Percentiles rank a stretch among this genome's conserved stretches.
Conservation (phyloP, 2,797 vertebrate species). For the Orestias chungarensis region DNA sequence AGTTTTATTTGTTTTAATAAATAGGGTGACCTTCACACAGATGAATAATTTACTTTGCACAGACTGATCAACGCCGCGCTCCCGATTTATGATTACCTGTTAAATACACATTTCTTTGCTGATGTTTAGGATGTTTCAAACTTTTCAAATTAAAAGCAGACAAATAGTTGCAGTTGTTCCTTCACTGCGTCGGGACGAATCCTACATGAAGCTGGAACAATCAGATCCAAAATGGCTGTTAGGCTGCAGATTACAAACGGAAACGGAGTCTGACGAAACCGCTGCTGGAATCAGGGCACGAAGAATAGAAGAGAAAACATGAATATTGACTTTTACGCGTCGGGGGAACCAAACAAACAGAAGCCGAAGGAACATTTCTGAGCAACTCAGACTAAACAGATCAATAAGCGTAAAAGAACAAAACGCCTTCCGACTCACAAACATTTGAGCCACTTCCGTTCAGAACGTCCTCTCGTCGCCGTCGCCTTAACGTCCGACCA, state of each 20-base stretch:
- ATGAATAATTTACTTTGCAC: slow-evolving; percentile 1
- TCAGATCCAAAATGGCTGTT: not conserved
- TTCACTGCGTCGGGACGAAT: not conserved
- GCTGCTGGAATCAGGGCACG: not conserved
- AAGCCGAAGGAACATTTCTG: not conserved
- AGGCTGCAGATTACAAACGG: not conserved
- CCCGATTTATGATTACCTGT: not conserved
- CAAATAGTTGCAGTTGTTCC: not conserved
- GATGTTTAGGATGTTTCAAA: not conserved
- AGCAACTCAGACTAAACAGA: not conserved
- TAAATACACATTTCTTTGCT: not conserved
- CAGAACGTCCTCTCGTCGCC: slow-evolving; percentile 2
- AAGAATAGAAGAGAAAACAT: not conserved
- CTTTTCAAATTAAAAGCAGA: slow-evolving; percentile 6
- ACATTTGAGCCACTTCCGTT: not conserved
- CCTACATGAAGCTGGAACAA: not conserved
- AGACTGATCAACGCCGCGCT: not conserved
- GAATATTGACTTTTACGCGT: not conserved
- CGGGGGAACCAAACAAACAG: not conserved
- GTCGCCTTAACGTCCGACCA: not conserved
- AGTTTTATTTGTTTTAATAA: not conserved
- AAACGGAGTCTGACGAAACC: not conserved
- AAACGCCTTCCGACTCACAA: too few species aligned
- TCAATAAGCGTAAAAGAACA: not conserved
- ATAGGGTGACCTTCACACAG: not conserved